Percentiles rank a stretch among this genome's conserved stretches.
These are phyloP conservation scores for Scrobipalpa atriplicella DNA, from an alignment of 2,888 invertebrate species.

Conservation along the genomic window DNA sequence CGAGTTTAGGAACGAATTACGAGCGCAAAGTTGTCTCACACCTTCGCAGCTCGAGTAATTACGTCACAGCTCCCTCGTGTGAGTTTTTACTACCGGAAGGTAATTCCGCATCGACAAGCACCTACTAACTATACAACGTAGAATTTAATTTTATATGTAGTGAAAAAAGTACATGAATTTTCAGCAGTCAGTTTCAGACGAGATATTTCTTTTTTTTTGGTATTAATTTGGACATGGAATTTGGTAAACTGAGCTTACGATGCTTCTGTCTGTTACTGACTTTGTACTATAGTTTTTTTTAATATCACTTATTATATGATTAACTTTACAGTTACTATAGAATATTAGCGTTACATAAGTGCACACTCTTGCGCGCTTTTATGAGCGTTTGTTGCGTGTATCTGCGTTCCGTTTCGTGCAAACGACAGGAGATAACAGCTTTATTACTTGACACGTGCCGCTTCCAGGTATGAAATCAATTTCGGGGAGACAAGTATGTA, in stretches of 20 bases:
- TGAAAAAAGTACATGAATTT: too few species aligned
- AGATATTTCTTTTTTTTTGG: too few species aligned
- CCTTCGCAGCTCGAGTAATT: constrained; percentile 58
- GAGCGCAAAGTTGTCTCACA: constrained; percentile 70
- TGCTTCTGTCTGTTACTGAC: too few species aligned
- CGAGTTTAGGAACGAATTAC: constrained; percentile 78
- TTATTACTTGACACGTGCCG: constrained; percentile 73
- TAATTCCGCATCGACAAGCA: neutral
- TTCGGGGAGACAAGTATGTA: too few species aligned
- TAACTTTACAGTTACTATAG: too few species aligned
- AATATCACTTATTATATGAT: too few species aligned
- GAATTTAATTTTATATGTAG: neutral
- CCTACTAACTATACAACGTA: neutral
- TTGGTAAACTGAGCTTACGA: too few species aligned
- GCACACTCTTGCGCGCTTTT: constrained; percentile 51
- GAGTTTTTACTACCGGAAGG: constrained; percentile 4
- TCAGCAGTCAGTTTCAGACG: too few species aligned
- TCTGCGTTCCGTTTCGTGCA: constrained; percentile 65
- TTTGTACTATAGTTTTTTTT: too few species aligned
- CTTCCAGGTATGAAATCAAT: neutral
- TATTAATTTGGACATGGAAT: too few species aligned
- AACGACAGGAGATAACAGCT: constrained; percentile 73
- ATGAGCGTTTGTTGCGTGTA: constrained; percentile 57
- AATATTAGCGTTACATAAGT: too few species aligned
- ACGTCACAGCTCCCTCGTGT: constrained; percentile 15